Evolutionary conservation across 1,140 invertebrate species (phyloP), one percentile per base, ranked within the genome.

Genomic region (Whitmania pigra): DNA sequence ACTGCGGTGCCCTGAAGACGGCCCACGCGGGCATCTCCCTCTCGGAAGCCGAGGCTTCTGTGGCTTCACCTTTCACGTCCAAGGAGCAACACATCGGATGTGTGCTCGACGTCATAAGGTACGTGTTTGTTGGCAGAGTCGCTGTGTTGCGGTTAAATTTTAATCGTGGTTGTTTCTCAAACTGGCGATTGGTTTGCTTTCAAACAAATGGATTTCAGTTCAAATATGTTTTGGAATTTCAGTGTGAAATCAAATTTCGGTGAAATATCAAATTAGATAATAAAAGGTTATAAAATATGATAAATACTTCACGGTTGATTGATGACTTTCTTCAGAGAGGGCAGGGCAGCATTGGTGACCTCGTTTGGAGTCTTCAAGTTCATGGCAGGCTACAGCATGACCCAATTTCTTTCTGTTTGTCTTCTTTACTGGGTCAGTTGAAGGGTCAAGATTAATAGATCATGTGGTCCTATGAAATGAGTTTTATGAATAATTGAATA

Each of bases 11-110:
- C 0, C 82, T 96, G 15, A 90, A 92, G 80, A 90, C 91, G 6
- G 94, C 95, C 0, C 92, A 98, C 82, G 90, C 92, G 11, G 95
- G 95, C 29, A 90, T 99, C 75, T 97, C 93, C 0, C 84, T 99
- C 17, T 96, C 93, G 0, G 93, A 97, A 80, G 89, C 92, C 0
- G 96, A 99, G 85, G 93, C 94, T 0, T 89, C 90, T 74, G 94
- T 98, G 17, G 96, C 96, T 0, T 92, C 93, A 57, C 95, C 95
- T 9, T 98, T 99, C 80, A 99, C 95, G 0, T 94, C 93, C 0
- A 87, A 88, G 72, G 85, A 88, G 73, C 85, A 88, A 0, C 90
- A 97, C 79, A 93, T 98, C 73, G 88, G 88, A 0, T 96, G 94
- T 82, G 92, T 98, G 0, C 88, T 91, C 3, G 87, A 87, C 66